These are phyloP conservation scores for Pitta sordida DNA, from an alignment of 2,113 vertebrate genomes.

Conservation along the genomic window DNA sequence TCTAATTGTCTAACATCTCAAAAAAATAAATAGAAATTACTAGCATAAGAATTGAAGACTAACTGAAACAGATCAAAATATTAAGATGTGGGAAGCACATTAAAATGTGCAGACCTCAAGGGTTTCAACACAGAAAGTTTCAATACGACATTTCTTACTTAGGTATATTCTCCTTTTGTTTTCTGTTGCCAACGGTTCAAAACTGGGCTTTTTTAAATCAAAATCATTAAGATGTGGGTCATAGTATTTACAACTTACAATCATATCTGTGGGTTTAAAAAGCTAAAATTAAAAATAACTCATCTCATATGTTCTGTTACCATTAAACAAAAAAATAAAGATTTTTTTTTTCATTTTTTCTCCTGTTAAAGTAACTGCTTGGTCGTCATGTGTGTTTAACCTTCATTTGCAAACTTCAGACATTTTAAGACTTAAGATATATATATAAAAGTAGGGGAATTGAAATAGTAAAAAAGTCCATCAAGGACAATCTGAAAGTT, in stretches of 20 bases:
- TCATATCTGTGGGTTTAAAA: not conserved
- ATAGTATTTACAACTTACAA: not conserved
- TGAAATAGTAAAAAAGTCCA: not conserved
- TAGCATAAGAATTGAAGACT: not conserved
- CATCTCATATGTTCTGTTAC: accelerated
- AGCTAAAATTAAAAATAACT: not conserved
- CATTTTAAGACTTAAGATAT: not conserved
- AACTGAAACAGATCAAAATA: not conserved
- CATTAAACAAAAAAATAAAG: not conserved
- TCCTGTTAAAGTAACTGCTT: not conserved
- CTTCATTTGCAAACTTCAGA: not conserved
- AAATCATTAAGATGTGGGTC: not conserved
- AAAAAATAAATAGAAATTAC: not conserved
- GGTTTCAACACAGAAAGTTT: not conserved
- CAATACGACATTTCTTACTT: not conserved
- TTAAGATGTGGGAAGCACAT: not conserved
- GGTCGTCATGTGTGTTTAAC: not conserved
- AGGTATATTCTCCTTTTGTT: not conserved
- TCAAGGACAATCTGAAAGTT: not conserved
- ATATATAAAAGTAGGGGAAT: not conserved
- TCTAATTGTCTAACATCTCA: not conserved
- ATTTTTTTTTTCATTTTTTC: not conserved
- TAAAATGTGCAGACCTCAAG: not conserved
- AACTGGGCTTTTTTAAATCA: not conserved
- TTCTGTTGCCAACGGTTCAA: not conserved